Evolutionary conservation across 2,797 vertebrate genomes (phyloP), one percentile per base, ranked within the genome.

Genomic region (Uromys caudimaculatus): DNA sequence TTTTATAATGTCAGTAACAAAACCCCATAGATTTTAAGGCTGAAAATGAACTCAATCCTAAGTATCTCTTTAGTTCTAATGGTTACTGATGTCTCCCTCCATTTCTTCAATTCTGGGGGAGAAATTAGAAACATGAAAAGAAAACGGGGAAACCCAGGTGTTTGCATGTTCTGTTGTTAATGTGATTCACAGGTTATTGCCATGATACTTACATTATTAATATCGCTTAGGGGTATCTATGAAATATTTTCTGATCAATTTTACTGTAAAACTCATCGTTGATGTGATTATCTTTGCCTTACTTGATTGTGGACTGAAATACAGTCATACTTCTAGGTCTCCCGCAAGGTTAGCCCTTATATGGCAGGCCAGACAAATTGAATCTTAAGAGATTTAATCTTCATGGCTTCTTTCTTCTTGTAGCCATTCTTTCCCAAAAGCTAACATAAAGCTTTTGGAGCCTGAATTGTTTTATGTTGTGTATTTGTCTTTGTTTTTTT

Each of bases 401-500:
- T 95, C 11, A 52, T 41, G 89, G 24, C 0, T 0, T 35, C 95
- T 96, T 97, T 97, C 86, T 95, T 98, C 96, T 95, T 86, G 29
- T 19, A 91, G 86, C 67, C 54, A 24, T 95, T 96, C 89, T 97
- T 95, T 97, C 96, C 44, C 95, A 82, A 92, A 97, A 97, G 91
- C 95, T 92, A 97, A 95, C 83, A 89, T 95, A 92, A 98, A 96
- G 97, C 29, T 52, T 90, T 97, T 78, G 86, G 91, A 58, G 21
- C 83, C 95, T 94, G 95, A 98, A 97, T 98, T 90, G 77, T 95
- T 93, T 97, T 97, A 97, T 97, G 69, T 67, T 97, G 56, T 96
- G 17, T 93, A 98, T 98, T 93, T 97, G 85, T 98, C 96, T 98
- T 98, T 95, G 96, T 97, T 98, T 97, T 58, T 54, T 54, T 16